These are phyloP conservation scores for Sycophila texana DNA, from an alignment of 2,888 invertebrate species.

Conservation along the genomic window DNA sequence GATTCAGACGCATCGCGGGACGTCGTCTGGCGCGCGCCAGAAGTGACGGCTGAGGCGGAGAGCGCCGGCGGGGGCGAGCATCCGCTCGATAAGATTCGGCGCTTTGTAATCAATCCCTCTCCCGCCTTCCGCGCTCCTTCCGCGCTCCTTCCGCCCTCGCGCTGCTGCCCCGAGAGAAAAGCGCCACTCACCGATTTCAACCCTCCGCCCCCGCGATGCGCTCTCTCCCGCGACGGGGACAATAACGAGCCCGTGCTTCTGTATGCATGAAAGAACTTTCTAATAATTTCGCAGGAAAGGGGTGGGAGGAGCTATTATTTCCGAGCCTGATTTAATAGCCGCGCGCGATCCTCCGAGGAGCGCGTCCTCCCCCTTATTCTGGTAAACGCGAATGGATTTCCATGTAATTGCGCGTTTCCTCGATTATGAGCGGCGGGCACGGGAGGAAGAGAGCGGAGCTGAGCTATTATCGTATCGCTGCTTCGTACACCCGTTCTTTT, in stretches of 20 bases:
- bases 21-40: constrained; percentile 15
- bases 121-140: constrained; percentile 6
- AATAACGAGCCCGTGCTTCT: constrained; percentile 29
- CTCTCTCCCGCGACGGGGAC: background rate
- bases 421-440: background rate
- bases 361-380: background rate
- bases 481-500: background rate
- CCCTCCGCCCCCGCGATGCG: background rate
- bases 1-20: constrained; percentile 36
- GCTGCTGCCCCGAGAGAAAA: no score
- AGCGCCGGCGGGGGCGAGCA: no score
- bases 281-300: constrained; percentile 41
- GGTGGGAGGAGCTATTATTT: constrained; percentile 50
- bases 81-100: constrained; percentile 52
- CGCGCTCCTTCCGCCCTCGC: background rate
- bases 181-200: background rate
- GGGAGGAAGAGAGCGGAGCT: constrained; percentile 21
- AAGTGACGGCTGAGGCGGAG: constrained; percentile 27
- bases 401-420: constrained; percentile 49
- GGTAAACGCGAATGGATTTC: constrained; percentile 40
- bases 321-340: constrained; percentile 45
- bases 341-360: background rate
- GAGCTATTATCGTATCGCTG: constrained; percentile 33
- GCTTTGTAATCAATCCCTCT: constrained; percentile 54
- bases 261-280: constrained; percentile 50